These are phyloP conservation scores for Theretra japonica DNA, from an alignment of 2,888 invertebrate genomes.

Conservation along the genomic window DNA sequence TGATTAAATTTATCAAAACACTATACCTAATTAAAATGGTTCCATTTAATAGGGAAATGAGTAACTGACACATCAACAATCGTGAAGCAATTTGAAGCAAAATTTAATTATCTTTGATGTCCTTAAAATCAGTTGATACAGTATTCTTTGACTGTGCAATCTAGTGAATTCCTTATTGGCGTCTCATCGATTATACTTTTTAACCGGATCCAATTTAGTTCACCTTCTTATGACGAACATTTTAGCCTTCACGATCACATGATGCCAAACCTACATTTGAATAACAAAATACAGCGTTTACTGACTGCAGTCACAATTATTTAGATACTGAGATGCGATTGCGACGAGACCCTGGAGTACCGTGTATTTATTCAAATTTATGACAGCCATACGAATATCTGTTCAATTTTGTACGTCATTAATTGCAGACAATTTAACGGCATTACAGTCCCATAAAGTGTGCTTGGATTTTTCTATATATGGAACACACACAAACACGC, in stretches of 20 bases:
- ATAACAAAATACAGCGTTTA: slow-evolving; percentile 56
- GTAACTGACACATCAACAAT: too few species aligned
- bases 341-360: slow-evolving; percentile 45
- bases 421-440: background rate
- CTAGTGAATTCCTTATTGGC: slow-evolving; percentile 11
- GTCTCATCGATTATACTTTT: slow-evolving; percentile 26
- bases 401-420: background rate
- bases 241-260: slow-evolving; percentile 53
- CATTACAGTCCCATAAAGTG: background rate
- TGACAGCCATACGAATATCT: slow-evolving; percentile 35
- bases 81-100: background rate
- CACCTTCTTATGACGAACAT: slow-evolving; percentile 43
- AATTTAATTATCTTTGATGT: background rate
- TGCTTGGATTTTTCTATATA: background rate
- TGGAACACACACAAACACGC: too few species aligned
- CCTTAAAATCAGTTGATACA: background rate
- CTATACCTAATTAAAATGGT: too few species aligned
- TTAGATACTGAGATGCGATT: slow-evolving; percentile 32
- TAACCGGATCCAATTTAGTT: slow-evolving; percentile 44
- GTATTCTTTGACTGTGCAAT: background rate
- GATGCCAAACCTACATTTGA: slow-evolving; percentile 51
- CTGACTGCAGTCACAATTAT: slow-evolving; percentile 48
- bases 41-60: too few species aligned
- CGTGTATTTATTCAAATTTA: slow-evolving; percentile 46
- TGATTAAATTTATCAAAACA: too few species aligned